phyloP scores from a whole-genome alignment of 1,140 invertebrate species.

The Aleiodes sp. region DNA sequence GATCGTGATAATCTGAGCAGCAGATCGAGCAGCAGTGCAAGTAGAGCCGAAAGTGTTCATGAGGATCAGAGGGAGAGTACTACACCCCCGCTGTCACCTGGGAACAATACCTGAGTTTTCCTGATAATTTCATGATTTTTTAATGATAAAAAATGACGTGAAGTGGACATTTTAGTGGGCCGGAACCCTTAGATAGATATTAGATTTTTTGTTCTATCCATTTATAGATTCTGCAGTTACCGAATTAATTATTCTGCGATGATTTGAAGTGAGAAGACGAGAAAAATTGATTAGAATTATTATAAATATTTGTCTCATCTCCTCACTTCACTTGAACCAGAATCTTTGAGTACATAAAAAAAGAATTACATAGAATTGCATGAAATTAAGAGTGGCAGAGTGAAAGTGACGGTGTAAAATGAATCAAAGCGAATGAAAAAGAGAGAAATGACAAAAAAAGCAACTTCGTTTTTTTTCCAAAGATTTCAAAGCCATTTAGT shows the following conservation, averaged over 20 bases:
- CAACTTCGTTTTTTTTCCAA: constrained; percentile 27
- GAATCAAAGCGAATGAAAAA: neutral
- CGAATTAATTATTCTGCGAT: no score
- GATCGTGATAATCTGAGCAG: constrained; percentile 69
- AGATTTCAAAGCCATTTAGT: constrained; percentile 1
- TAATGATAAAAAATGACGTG: neutral
- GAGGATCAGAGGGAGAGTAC: constrained; percentile 59
- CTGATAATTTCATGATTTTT: neutral
- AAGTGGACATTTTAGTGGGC: neutral
- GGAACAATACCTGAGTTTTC: constrained; percentile 59
- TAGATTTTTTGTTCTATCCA: neutral
- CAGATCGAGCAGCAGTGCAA: constrained; percentile 67
- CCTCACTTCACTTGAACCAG: neutral
- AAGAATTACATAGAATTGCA: neutral
- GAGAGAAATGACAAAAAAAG: constrained; percentile 26
- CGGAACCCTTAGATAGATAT: neutral
- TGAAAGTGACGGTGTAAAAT: neutral
- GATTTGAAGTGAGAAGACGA: no score
- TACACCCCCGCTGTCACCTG: constrained; percentile 58
- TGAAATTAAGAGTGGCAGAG: neutral
- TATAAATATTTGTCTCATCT: no score
- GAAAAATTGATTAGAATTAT: no score
- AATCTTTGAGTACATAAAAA: neutral
- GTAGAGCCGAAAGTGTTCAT: constrained; percentile 60
- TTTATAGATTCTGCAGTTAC: neutral